Percentiles rank a stretch among this genome's conserved stretches.
These are phyloP conservation scores for Cantharis lateralis DNA, from an alignment of 2,888 invertebrate genomes.

Conservation along the genomic window DNA sequence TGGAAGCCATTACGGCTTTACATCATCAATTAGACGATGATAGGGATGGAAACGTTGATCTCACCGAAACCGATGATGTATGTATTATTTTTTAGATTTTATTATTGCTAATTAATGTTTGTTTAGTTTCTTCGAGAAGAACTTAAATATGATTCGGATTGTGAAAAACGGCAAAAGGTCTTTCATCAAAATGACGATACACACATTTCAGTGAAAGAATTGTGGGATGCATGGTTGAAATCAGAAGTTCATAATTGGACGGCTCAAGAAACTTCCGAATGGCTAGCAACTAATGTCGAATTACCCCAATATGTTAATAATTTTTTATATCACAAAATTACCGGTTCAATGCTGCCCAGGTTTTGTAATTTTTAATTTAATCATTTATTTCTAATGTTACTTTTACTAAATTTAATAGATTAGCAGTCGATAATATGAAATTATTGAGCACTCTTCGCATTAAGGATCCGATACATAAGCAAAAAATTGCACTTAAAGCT, in stretches of 20 bases:
- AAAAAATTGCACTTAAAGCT: slow-evolving; percentile 95
- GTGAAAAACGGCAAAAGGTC: slow-evolving; percentile 88
- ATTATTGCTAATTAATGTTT: slow-evolving; percentile 19
- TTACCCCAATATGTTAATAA: slow-evolving; percentile 90
- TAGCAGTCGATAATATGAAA: slow-evolving; percentile 94
- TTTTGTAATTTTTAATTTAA: slow-evolving; percentile 50
- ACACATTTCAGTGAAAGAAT: slow-evolving; percentile 95
- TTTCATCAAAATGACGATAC: slow-evolving; percentile 98
- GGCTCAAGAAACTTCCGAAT: slow-evolving; percentile 94
- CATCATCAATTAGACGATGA: slow-evolving; percentile 97
- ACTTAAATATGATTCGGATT: slow-evolving; percentile 92
- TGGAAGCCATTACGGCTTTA: slow-evolving; percentile 90
- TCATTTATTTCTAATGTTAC: neutral
- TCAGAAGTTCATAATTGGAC: slow-evolving; percentile 99
- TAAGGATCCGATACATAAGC: slow-evolving; percentile 97
- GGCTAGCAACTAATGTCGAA: slow-evolving; percentile 90
- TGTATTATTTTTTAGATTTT: slow-evolving; percentile 50
- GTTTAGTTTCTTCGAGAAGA: slow-evolving; percentile 94
- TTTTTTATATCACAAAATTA: slow-evolving; percentile 85
- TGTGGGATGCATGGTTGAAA: slow-evolving; percentile 95
- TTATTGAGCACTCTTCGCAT: slow-evolving; percentile 90
- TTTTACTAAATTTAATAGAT: slow-evolving; percentile 59
- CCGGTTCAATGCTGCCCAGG: slow-evolving; percentile 93
- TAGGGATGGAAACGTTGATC: slow-evolving; percentile 95
- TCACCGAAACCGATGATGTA: slow-evolving; percentile 97